Evolutionary conservation across 2,113 vertebrate genomes (phyloP), one percentile per base, ranked within the genome.

Genomic region (Phalacrocorax brasilianus): DNA sequence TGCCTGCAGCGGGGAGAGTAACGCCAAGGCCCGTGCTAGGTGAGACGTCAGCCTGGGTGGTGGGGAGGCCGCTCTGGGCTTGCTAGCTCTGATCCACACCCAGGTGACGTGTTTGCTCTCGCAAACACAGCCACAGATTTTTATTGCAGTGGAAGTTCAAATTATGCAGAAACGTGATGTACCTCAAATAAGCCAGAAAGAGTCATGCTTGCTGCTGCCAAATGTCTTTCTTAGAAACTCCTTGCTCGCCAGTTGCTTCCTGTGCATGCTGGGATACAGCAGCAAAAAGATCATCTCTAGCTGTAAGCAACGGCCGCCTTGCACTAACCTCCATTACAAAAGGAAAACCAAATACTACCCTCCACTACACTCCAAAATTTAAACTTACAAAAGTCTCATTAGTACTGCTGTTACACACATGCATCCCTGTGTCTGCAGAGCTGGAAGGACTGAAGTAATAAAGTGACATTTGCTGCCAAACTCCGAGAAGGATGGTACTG

Each of bases 31-130:
- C 32, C 18, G 3, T 18, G 32, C 23, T n/a, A 55, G 30, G 10
- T 63, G 53, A 55, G 28, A 56, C 2, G 1, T 47, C 75, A 83
- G 50, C 33, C 59, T 87, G 26, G 14, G 26, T 6, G 24, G 59
- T n/a, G 10, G 22, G 4, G 50, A 76, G 27, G 9, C 6, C 23
- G 6, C 40, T 61, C 40, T 28, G 40, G 53, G 23, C 55, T 74
- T 58, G 61, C 42, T 70, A 79, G 32, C 9, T 75, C 74, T 53
- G 55, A 85, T 44, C 35, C 63, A 65, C 0, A 0, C 19, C 50
- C 5, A 0, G 23, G 26, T 27, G 49, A 77, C 2, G 1, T 14
- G 23, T 27, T 44, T 61, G 35, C 23, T 80, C 33, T 89, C 0
- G 1, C 65, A 93, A 91, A 91, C 5, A 20, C 0, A 77, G 59